Base-by-base conservation (phyloP, 1,140 invertebrate species). In the Neodiprion pinetum region DNA sequence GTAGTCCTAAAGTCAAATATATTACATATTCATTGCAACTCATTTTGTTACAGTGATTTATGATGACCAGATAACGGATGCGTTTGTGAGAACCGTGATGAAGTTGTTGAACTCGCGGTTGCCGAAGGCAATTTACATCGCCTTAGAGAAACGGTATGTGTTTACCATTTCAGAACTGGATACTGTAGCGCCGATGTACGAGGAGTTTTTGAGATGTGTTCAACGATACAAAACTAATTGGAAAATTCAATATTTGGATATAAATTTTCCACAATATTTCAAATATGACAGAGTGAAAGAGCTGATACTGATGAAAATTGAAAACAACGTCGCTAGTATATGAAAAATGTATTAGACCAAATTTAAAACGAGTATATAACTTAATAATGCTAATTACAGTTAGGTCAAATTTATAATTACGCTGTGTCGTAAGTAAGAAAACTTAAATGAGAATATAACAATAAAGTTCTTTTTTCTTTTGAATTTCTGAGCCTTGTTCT, bases 71-170 rank as follows among this genome's bases (percentile, higher is more conserved):
- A 90, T 97, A 28, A 97, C 96, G 9, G 91, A 95, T 75, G 94
- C 93, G 1, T 96, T 97, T 81, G 90, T 97, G 1, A 86, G 89
- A 11, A 95, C 95, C 0, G 87, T 96, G 69, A 90, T 93, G 76
- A 91, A 92, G 80, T 87, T 97, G 9, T 86, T 97, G 50, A 87
- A 87, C 47, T 88, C 88, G 1, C 88, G 90, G 12, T 89, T 88
- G 1, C 83, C 87, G 61, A 94, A 94, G 86, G 90, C 86, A 9
- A 86, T 95, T n/a, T 96, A 94, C 77, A 89, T 97, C 40, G 93
- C 95, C 5, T 81, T 97, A 67, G 96, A 97, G 82, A 97, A 97
- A 87, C 91, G 95, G 67, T 96, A 93, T 83, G 95, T 96, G 5
- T 97, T 96, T 79, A 96, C 95, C 7, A 85, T 95, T 73, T 90